Conservation (phyloP, 1,140 invertebrate species). For the Scaptomyza pallida region DNA sequence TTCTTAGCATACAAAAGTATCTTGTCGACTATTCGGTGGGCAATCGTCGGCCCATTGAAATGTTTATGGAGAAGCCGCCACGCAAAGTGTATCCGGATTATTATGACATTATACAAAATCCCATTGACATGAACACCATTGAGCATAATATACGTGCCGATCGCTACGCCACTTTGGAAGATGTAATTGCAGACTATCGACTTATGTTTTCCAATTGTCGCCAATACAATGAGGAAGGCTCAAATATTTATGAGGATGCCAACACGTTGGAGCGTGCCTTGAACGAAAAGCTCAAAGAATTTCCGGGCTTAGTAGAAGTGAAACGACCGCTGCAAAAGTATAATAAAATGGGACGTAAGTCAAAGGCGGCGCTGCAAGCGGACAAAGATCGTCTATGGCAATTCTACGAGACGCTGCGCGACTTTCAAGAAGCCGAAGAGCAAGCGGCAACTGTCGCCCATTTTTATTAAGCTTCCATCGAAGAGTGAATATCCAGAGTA, state of each 20-base stretch:
- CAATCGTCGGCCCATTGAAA: conserved; percentile 93
- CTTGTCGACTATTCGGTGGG: conserved; percentile 91
- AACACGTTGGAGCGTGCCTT: conserved; percentile 93
- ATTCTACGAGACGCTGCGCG: conserved; percentile 95
- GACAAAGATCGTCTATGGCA: conserved; percentile 93
- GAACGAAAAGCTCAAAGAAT: conserved; percentile 92
- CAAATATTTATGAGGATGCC: conserved; percentile 97
- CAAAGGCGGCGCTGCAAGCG: conserved; percentile 85
- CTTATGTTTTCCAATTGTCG: conserved; percentile 98
- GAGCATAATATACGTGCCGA: conserved; percentile 94
- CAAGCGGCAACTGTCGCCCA: conserved; percentile 92
- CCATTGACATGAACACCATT: conserved; percentile 97
- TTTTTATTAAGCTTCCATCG: conserved; percentile 97
- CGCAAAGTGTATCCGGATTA: conserved; percentile 98
- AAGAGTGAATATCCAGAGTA: conserved; percentile 98
- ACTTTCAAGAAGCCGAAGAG: conserved; percentile 95
- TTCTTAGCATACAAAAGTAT: conserved; percentile 90
- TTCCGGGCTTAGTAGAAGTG: conserved; percentile 83
- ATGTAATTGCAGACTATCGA: conserved; percentile 87
- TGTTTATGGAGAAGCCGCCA: conserved; percentile 98
- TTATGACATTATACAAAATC: conserved; percentile 96
- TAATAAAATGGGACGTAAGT: conserved; percentile 58
- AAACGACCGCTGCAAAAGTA: conserved; percentile 75
- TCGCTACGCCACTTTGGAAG: conserved; percentile 86
- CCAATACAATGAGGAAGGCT: conserved; percentile 98